These are phyloP conservation scores for Junonia oenone DNA, from an alignment of 2,888 invertebrate species.

Conservation along the genomic window DNA sequence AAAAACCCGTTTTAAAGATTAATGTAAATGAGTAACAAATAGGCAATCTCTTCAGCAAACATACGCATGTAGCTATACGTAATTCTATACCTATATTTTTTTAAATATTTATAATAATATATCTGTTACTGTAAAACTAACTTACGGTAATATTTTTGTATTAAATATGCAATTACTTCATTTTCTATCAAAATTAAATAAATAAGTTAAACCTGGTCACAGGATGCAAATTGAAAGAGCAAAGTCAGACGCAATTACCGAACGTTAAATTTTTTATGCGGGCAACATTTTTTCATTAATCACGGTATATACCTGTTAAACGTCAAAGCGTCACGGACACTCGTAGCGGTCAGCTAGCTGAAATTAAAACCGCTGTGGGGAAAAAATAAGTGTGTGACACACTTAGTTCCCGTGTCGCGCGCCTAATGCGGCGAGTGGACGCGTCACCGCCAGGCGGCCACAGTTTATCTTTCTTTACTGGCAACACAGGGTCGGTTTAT, in stretches of 20 bases:
- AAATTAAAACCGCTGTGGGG: conserved; percentile 73
- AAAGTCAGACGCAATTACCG: background rate
- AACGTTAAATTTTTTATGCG: conserved; percentile 4
- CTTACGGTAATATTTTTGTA: too few species aligned
- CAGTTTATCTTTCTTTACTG: conserved; percentile 72
- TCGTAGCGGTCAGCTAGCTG: conserved; percentile 62
- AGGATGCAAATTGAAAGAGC: background rate
- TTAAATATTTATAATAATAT: too few species aligned
- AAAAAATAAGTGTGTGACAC: conserved; percentile 69
- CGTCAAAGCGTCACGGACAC: conserved; percentile 59
- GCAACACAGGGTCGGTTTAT: conserved; percentile 45
- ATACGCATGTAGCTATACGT: too few species aligned
- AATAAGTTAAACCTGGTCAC: too few species aligned
- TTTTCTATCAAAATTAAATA: too few species aligned
- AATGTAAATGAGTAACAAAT: too few species aligned
- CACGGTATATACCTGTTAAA: conserved; percentile 47
- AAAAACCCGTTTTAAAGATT: too few species aligned
- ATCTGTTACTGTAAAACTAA: too few species aligned
- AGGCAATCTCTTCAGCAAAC: too few species aligned
- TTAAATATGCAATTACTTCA: too few species aligned
- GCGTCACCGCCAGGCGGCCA: conserved; percentile 62
- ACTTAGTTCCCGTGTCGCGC: conserved; percentile 68
- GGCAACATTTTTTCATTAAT: conserved; percentile 19
- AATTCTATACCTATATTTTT: too few species aligned
- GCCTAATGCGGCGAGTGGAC: conserved; percentile 71